Base-by-base conservation (phyloP, 2,797 vertebrate genomes). In the Mormyrus hasselquistii region DNA sequence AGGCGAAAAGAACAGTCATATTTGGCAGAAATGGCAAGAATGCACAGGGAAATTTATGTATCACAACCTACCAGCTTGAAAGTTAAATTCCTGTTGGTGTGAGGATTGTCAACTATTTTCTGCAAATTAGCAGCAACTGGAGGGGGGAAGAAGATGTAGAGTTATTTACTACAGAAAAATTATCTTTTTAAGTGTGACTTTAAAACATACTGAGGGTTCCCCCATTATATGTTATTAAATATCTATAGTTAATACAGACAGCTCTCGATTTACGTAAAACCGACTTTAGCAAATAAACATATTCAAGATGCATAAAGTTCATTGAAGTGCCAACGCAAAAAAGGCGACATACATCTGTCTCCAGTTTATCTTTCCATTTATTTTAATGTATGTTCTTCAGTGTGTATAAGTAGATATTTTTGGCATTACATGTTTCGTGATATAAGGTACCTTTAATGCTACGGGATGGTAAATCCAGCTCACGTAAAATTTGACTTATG, bases 111-210 rank as follows among this genome's bases (percentile, higher is more conserved):
- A 91, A 99, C 98, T 94, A 99, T 99, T 95, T 99, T 99, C 95
- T 99, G 98, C 95, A 99, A 96, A 95, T 99, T 99, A 92, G 98
- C 98, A 94, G 98, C 98, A 95, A 99, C 98, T 99, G 93, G 88
- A 95, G 91, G 79, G 92, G 88, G 57, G 49, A 38, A 62, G 16
- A 38, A 79, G 38, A n/a, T 0, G 34, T 79, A 19, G 9, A 65
- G 34, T 79, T 79, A 79, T 38, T 76, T 41, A 41, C 73, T 41
- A 79, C 29, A 76, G 5, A 38, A 79, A 79, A 44, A 76, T 14
- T 0, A 41, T 29, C 62, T 14, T 69, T 69, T 25, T 69, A 34
- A 69, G 29, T 69, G 65, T 34, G 10, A 29, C 62, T 4, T 65
- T 69, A 69, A 69, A 69, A 69, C 29, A 69, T 69, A 14, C 29